phyloP scores from a whole-genome alignment of 1,140 invertebrate species.

The Vanessa atalanta region DNA sequence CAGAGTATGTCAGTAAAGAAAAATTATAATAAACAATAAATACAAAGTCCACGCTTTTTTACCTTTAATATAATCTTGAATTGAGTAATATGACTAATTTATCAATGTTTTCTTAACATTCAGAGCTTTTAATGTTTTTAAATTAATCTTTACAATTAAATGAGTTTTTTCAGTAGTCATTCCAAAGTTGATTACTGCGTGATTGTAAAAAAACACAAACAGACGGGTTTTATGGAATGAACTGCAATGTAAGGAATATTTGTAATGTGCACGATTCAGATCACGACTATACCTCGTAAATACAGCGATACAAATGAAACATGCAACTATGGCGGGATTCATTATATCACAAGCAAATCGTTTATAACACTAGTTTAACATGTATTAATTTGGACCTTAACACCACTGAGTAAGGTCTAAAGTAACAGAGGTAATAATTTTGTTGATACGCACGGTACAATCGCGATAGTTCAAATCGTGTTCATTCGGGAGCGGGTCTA shows the following conservation, averaged over 20 bases:
- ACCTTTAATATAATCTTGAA: too few relatives aligned
- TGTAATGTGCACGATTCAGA: slow-evolving; percentile 38
- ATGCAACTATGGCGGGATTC: slow-evolving; percentile 40
- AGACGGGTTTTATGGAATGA: slow-evolving; percentile 10
- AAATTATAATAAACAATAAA: too few relatives aligned
- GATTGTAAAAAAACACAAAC: neutral
- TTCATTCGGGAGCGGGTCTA: slow-evolving; percentile 3
- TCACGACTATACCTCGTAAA: slow-evolving; percentile 43
- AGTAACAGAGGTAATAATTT: neutral
- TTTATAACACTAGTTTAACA: slow-evolving; percentile 1
- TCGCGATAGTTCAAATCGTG: slow-evolving; percentile 30
- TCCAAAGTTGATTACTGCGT: too few relatives aligned
- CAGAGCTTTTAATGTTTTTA: too few relatives aligned
- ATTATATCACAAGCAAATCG: slow-evolving; percentile 38
- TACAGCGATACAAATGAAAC: slow-evolving; percentile 46
- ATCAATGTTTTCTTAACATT: too few relatives aligned
- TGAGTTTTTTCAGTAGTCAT: too few relatives aligned
- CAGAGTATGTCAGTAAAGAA: too few relatives aligned
- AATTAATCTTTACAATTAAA: too few relatives aligned
- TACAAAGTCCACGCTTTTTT: too few relatives aligned
- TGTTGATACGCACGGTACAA: slow-evolving; percentile 23
- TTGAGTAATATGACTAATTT: too few relatives aligned
- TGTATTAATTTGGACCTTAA: slow-evolving; percentile 16
- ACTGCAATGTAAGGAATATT: too few relatives aligned
- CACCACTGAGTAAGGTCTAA: neutral